A percentile compares a stretch with the other conserved stretches of the same genome.
Conservation (phyloP, 2,113 vertebrate species). For the Sinosuthora webbiana region DNA sequence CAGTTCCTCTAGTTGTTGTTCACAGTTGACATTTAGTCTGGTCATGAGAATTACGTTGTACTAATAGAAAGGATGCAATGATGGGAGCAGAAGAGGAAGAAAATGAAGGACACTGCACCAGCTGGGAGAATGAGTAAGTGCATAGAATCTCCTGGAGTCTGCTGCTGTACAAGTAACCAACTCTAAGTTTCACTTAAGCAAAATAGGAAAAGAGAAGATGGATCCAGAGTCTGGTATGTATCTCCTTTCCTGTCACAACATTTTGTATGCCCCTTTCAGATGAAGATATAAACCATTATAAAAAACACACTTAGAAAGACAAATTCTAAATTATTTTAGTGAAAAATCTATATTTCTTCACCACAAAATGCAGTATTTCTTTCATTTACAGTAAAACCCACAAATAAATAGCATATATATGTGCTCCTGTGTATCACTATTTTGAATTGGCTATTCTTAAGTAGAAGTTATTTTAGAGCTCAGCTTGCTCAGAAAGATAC, state of each 20-base stretch:
- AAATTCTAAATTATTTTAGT: background rate
- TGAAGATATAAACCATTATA: background rate
- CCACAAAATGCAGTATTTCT: background rate
- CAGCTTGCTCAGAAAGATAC: background rate
- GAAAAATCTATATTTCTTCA: background rate
- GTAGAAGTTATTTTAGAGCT: background rate
- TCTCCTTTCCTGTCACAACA: background rate
- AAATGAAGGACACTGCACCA: background rate
- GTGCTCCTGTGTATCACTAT: background rate
- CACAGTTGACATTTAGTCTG: background rate
- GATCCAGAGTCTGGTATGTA: background rate
- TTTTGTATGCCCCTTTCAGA: background rate
- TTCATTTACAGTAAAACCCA: background rate
- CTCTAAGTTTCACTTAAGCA: background rate
- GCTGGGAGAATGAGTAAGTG: background rate
- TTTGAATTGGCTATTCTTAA: background rate
- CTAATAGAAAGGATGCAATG: background rate
- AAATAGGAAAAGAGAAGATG: background rate
- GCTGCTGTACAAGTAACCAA: background rate
- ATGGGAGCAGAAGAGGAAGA: background rate
- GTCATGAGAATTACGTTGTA: background rate
- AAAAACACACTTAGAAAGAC: background rate
- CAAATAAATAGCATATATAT: background rate
- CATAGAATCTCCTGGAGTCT: background rate
- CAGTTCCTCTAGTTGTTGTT: background rate